Evolutionary conservation across 2,888 invertebrate species (phyloP).

Genomic region (Xylocampa areola): DNA sequence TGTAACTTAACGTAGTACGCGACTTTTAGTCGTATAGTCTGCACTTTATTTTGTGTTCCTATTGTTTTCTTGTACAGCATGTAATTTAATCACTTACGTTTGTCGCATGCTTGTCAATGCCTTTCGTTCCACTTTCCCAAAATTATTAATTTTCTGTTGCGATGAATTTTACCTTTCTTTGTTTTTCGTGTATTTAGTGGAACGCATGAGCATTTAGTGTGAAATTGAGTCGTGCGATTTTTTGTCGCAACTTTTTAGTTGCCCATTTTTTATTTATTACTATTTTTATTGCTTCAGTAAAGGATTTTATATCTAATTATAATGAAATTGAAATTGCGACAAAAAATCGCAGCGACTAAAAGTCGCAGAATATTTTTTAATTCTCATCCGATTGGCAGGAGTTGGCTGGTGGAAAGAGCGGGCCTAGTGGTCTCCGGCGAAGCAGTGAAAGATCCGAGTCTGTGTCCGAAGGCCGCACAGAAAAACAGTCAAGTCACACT

Average conservation of each 20-base stretch:
- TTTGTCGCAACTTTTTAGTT: conserved; percentile 32
- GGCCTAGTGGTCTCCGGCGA: conserved; percentile 76
- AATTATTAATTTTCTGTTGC: conserved; percentile 8
- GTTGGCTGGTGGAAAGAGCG: conserved; percentile 84
- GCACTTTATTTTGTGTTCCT: conserved; percentile 25
- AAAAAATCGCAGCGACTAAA: conserved; percentile 21
- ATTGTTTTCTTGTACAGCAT: conserved; percentile 40
- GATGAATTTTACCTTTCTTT: conserved; percentile 6
- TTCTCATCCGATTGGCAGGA: conserved; percentile 68
- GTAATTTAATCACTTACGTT: conserved; percentile 50
- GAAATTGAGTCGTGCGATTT: conserved; percentile 34
- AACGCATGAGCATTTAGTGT: conserved; percentile 54
- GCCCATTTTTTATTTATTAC: background rate
- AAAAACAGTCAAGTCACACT: conserved; percentile 68
- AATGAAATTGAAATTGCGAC: conserved; percentile 7
- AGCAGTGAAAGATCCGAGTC: conserved; percentile 79
- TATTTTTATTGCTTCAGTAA: background rate
- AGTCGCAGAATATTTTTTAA: conserved; percentile 33
- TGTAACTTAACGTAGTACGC: conserved; percentile 8
- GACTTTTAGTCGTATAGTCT: conserved; percentile 19
- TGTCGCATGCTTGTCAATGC: conserved; percentile 32
- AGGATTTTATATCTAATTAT: background rate
- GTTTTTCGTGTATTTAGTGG: conserved; percentile 39
- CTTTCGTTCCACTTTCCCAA: conserved; percentile 49
- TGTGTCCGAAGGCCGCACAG: conserved; percentile 66